These are phyloP conservation scores for Therioaphis trifolii DNA, from an alignment of 2,888 invertebrate genomes.

Conservation along the genomic window DNA sequence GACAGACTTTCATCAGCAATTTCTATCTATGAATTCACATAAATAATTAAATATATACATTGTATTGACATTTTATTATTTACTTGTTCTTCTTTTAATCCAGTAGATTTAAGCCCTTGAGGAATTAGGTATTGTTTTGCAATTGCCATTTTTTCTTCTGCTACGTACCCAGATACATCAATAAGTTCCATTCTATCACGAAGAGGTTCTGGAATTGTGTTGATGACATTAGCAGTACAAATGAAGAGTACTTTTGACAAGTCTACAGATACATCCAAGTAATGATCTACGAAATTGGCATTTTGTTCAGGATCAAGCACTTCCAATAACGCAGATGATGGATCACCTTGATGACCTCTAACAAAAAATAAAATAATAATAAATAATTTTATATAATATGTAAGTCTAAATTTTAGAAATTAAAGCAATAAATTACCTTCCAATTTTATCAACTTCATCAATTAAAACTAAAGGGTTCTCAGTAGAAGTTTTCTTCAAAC, in stretches of 20 bases:
- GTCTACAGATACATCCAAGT: slow-evolving; percentile 97
- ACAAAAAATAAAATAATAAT: slow-evolving; percentile 30
- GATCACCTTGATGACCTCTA: slow-evolving; percentile 96
- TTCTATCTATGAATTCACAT: slow-evolving; percentile 71
- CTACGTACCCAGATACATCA: slow-evolving; percentile 98
- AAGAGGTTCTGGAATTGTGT: slow-evolving; percentile 96
- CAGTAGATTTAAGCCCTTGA: slow-evolving; percentile 86
- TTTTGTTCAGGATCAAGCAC: slow-evolving; percentile 99
- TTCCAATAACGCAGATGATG: slow-evolving; percentile 95
- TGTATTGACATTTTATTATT: slow-evolving; percentile 21
- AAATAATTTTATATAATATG: slow-evolving; percentile 41
- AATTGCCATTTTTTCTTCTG: slow-evolving; percentile 92
- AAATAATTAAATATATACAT: too few species aligned
- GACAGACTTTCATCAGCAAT: slow-evolving; percentile 81
- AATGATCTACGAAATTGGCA: slow-evolving; percentile 97
- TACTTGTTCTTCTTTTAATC: slow-evolving; percentile 77
- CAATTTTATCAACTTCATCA: slow-evolving; percentile 97
- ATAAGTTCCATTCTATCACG: slow-evolving; percentile 99
- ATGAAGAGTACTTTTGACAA: slow-evolving; percentile 94
- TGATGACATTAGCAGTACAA: slow-evolving; percentile 95
- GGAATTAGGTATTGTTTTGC: slow-evolving; percentile 96
- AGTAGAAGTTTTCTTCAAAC: slow-evolving; percentile 96
- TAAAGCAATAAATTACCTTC: slow-evolving; percentile 74
- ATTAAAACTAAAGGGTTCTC: slow-evolving; percentile 98
- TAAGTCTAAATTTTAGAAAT: too few species aligned